Evolutionary conservation across 2,113 vertebrate genomes (phyloP).

Genomic region (Brachirus orientalis): DNA sequence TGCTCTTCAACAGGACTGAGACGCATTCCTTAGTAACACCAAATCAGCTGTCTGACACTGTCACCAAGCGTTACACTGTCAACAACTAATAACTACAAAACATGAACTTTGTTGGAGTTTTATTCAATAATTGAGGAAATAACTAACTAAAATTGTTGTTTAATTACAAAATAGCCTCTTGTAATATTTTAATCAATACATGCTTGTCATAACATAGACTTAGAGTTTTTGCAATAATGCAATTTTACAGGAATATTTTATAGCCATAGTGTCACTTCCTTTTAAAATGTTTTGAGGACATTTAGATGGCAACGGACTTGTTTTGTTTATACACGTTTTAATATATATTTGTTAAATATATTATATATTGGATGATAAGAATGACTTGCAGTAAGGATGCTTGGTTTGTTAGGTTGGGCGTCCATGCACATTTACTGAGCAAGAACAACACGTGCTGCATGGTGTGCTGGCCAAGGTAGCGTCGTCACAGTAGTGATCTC

Average conservation of each 20-base stretch:
- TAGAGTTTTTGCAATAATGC: slow-evolving; percentile 74
- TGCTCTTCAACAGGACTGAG: slow-evolving; percentile 53
- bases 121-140: slow-evolving; percentile 79
- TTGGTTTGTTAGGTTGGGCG: slow-evolving; percentile 64
- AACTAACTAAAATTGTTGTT: slow-evolving; percentile 80
- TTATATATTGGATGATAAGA: slow-evolving; percentile 71
- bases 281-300: slow-evolving; percentile 71
- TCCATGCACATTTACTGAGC: slow-evolving; percentile 81
- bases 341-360: slow-evolving; percentile 73
- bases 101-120: slow-evolving; percentile 73
- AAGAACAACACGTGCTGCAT: slow-evolving; percentile 72
- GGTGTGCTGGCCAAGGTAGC: slow-evolving; percentile 60
- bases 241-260: slow-evolving; percentile 75
- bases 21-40: slow-evolving; percentile 65
- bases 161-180: slow-evolving; percentile 85
- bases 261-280: slow-evolving; percentile 68
- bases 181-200: slow-evolving; percentile 78
- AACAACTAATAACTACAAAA: slow-evolving; percentile 83
- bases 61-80: slow-evolving; percentile 77
- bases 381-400: slow-evolving; percentile 73
- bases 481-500: slow-evolving; percentile 66
- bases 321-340: slow-evolving; percentile 70
- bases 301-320: slow-evolving; percentile 71
- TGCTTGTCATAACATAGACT: slow-evolving; percentile 79
- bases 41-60: slow-evolving; percentile 66